Evolutionary conservation across 2,888 invertebrate species (phyloP), one percentile per base, ranked within the genome.

Genomic region (Scaptomyza tumidula): DNA sequence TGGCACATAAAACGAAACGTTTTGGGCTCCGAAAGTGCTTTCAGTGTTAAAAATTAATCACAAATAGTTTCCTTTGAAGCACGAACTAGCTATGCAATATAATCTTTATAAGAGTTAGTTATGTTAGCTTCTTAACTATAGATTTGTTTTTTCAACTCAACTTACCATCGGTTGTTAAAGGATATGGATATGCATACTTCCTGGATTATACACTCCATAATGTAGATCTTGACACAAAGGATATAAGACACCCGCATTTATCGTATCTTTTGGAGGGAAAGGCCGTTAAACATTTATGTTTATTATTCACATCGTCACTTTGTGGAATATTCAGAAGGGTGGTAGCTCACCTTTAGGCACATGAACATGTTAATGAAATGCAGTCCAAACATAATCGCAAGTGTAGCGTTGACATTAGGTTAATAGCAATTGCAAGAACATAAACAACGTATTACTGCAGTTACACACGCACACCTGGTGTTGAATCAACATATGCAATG

Each of bases 371-470:
- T 44, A 54, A 46, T 71, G 46, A 56, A 76, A 71, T 65, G 44
- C 61, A 68, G 60, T 57, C 44, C 64, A 61, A 78, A 67, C 68
- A 67, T 58, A 73, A 68, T 67, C 67, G 73, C 53, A 78, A 60
- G 46, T 37, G 68, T 67, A 64, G 55, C 78, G 75, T 69, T 82
- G 68, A 85, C 86, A 86, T 80, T 66, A 50, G 66, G 77, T 74
- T 77, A 69, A 69, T 71, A 56, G 77, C 70, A 67, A 73, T 70
- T 71, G 65, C 64, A 44, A 45, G 66, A 63, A 60, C 65, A 75
- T 50, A 68, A 58, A 67, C 75, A 63, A 43, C 33, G 57, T 45
- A 77, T 71, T 76, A 71, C 77, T 71, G 33, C 31, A 56, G 54
- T 56, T 10, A 35, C 44, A 74, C 33, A 50, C 24, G 41, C 19